Base-by-base conservation (phyloP, 2,888 invertebrate species). In the Leucophenga maculata region DNA sequence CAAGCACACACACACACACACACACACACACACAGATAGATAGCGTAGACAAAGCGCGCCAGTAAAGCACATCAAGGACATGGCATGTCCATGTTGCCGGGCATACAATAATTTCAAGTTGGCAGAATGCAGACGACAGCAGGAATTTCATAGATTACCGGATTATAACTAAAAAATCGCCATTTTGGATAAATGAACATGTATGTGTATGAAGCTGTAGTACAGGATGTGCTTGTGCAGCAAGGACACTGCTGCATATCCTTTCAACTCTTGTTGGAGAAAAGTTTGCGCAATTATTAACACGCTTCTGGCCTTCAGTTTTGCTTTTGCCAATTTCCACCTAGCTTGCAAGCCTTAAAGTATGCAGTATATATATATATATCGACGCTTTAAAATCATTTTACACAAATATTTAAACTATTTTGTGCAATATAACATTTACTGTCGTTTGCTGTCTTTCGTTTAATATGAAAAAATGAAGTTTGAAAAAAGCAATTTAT, bases 401-500 rank as follows among this genome's bases (percentile, higher is more conserved):
- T n/a, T 14, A 3, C 13, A 39, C 3, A 39, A 39, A 6, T 11
- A 39, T 39, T 39, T 39, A 39, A 39, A 39, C 39, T 39, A 39
- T 39, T 39, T 39, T 39, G 9, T 39, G 39, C 39, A 39, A 39
- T 39, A 39, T 39, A 39, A 39, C 39, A 39, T 39, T 39, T 39
- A 39, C 54, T 18, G 18, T 54, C 54, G 3, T 54, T 54, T 54
- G 11, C 20, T 54, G 18, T 54, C 54, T 54, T 13, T 54, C 18
- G 54, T 54, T 52, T 52, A 54, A 18, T 20, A 75, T 71, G 72
- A 79, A 78, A 79, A 39, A 39, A 39, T 39, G 39, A 39, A 39
- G 39, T 64, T 22, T 46, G 52, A 65, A 65, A 65, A 65, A 65
- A 65, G 72, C 77, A 74, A 80, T 81, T 80, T 81, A 80, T 81